Evolutionary conservation across 1,140 invertebrate genomes (phyloP).

Genomic region (Drosophila murphyi): DNA sequence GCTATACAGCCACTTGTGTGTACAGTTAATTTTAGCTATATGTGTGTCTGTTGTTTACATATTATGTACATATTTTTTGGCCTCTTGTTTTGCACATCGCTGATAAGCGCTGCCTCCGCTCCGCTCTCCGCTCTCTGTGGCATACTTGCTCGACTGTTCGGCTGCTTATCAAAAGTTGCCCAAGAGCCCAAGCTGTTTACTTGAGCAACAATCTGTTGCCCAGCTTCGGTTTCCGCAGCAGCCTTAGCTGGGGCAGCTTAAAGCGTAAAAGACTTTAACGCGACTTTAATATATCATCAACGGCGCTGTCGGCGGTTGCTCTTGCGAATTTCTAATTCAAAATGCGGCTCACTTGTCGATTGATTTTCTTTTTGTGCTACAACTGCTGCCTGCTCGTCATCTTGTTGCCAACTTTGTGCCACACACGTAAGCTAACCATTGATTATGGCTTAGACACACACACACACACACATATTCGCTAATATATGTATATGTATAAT

Average conservation of each 20-base stretch:
- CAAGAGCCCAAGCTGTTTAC: conserved; percentile 73
- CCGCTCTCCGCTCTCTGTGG: background rate
- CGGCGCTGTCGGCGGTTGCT: conserved; percentile 29
- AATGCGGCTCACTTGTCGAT: conserved; percentile 71
- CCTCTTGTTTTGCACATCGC: conserved; percentile 77
- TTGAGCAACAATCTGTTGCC: conserved; percentile 79
- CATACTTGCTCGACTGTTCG: conserved; percentile 4
- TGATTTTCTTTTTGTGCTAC: conserved; percentile 58
- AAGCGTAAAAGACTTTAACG: conserved; percentile 75
- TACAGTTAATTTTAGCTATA: conserved; percentile 6
- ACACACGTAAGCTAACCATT: conserved; percentile 70
- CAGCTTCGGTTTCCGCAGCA: conserved; percentile 38
- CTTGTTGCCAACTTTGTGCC: conserved; percentile 62
- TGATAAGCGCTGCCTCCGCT: conserved; percentile 56
- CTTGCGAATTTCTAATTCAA: conserved; percentile 65
- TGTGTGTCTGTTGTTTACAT: conserved; percentile 62
- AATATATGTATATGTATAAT: conserved; percentile 12
- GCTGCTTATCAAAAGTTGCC: conserved; percentile 77
- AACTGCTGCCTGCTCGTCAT: conserved; percentile 54
- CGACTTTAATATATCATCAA: conserved; percentile 74
- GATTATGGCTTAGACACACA: conserved; percentile 48
- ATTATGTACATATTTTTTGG: conserved; percentile 79
- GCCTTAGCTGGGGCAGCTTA: conserved; percentile 35
- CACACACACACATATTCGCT: conserved; percentile 16
- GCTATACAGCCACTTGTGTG: conserved; percentile 14